Evolutionary conservation across 1,140 invertebrate species (phyloP).

Genomic region (Drosophila lacteicornis): DNA sequence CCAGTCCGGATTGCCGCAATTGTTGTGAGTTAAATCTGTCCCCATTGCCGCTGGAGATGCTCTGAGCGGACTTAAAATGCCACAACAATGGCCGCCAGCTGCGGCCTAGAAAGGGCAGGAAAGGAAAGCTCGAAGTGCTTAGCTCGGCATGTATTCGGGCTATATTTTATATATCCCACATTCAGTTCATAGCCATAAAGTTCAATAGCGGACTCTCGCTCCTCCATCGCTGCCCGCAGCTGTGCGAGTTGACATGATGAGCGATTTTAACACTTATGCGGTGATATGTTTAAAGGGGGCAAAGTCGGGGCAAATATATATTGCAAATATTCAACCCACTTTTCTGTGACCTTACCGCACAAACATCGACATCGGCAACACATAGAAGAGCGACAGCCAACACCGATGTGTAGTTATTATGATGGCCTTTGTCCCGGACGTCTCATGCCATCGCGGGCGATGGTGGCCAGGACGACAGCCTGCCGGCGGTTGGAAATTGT

Average conservation of each 20-base stretch:
- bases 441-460: conserved; percentile 49
- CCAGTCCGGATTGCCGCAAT: conserved; percentile 61
- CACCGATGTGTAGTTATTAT: conserved; percentile 66
- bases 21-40: conserved; percentile 58
- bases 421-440: conserved; percentile 62
- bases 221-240: conserved; percentile 38
- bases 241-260: conserved; percentile 70
- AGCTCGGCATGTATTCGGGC: conserved; percentile 52
- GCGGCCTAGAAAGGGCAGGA: conserved; percentile 50
- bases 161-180: conserved; percentile 23
- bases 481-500: conserved; percentile 12
- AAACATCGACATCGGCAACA: conserved; percentile 17
- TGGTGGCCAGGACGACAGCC: conserved; percentile 15
- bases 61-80: conserved; percentile 73
- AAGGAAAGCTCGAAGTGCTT: conserved; percentile 55
- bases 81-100: conserved; percentile 75
- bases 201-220: conserved; percentile 54
- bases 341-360: conserved; percentile 55
- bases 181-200: conserved; percentile 51
- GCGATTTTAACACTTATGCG: conserved; percentile 78
- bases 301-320: conserved; percentile 44
- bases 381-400: conserved; percentile 33
- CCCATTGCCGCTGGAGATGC: conserved; percentile 45
- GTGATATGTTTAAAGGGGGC: conserved; percentile 70
- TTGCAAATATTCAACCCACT: conserved; percentile 76